These are phyloP conservation scores for Caenorhabditis elegans DNA, from an alignment of 1,140 invertebrate species.

Conservation along the genomic window DNA sequence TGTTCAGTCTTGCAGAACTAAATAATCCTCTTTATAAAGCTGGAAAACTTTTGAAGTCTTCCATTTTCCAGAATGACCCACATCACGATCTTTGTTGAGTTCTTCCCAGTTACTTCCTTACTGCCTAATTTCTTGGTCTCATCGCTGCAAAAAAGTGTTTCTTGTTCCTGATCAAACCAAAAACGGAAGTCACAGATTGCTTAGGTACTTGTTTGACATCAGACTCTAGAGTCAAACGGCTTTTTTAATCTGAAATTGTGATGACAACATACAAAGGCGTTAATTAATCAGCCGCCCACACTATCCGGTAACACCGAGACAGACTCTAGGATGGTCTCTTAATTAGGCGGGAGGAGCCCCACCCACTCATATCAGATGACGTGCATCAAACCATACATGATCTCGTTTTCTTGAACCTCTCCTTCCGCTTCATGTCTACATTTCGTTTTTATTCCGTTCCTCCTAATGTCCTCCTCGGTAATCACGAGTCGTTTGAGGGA, in stretches of 20 bases:
- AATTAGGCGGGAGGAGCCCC: background rate
- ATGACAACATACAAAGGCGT: background rate
- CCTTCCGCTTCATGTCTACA: background rate
- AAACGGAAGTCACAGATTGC: conserved; percentile 16
- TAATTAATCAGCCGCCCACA: conserved; percentile 12
- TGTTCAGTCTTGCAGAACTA: conserved; percentile 9
- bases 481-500: conserved; percentile 24
- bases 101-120: background rate
- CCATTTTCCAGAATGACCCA: background rate
- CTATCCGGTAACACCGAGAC: background rate
- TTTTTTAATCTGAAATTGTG: background rate
- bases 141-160: background rate
- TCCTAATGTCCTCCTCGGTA: conserved; percentile 12
- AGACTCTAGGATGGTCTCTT: background rate
- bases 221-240: background rate
- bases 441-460: background rate
- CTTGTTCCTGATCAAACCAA: conserved; percentile 26
- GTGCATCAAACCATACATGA: background rate
- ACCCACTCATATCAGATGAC: background rate
- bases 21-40: background rate
- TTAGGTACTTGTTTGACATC: background rate
- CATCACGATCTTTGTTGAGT: background rate
- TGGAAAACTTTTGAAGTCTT: no score
- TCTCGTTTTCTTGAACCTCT: background rate
- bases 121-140: background rate